Conservation (phyloP, 2,797 vertebrate species). For the Dicrostonyx torquatus region DNA sequence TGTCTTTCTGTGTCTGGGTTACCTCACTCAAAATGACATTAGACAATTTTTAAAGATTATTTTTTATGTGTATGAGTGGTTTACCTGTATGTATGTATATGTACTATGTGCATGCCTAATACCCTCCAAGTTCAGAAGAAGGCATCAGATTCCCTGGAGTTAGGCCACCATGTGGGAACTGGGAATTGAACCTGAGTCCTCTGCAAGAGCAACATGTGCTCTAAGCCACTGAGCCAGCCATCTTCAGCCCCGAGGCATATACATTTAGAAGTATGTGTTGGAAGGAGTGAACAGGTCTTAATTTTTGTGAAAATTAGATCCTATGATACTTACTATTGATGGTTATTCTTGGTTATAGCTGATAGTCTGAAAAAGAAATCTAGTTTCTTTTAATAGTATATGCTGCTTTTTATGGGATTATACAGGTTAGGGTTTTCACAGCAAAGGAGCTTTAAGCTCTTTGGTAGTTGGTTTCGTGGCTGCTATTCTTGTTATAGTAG, state of each 20-base stretch:
- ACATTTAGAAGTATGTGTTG: slow-evolving; percentile 36
- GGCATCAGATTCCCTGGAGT: background rate
- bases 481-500: background rate
- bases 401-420: background rate
- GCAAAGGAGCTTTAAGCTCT: slow-evolving; percentile 41
- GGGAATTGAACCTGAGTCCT: background rate
- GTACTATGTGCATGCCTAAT: background rate
- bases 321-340: background rate
- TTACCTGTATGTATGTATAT: background rate
- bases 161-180: background rate
- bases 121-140: background rate
- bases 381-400: slow-evolving; percentile 41
- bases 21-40: too few relatives aligned
- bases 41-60: background rate
- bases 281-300: slow-evolving; percentile 5
- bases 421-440: slow-evolving; percentile 44
- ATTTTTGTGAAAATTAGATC: background rate
- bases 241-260: background rate
- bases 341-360: slow-evolving; percentile 41
- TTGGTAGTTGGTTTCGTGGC: slow-evolving; percentile 42
- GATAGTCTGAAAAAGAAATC: background rate
- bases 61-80: background rate
- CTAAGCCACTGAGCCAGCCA: background rate
- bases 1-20: too few relatives aligned
- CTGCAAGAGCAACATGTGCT: background rate